Evolutionary conservation across 2,113 vertebrate species (phyloP), one percentile per base, ranked within the genome.

Genomic region (Eptesicus fuscus): DNA sequence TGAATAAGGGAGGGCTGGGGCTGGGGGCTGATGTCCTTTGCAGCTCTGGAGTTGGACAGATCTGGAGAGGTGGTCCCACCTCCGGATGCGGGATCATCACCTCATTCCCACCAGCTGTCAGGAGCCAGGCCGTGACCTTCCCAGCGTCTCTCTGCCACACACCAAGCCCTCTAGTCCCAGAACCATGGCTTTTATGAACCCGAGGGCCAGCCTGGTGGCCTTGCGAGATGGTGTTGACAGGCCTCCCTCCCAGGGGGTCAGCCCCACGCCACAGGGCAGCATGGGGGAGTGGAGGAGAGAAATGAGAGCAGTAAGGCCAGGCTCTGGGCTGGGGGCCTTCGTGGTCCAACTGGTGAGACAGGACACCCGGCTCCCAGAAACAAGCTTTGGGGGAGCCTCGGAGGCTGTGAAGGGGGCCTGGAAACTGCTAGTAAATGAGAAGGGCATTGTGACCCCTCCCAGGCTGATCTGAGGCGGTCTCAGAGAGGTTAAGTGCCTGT

Each of bases 41-140:
- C 16, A 6, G 47, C n/a, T 78, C 78, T 42, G 13, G 30, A 7
- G 51, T 35, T 40, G 25, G 44, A 10, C 0, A 1, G 20, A 23
- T 32, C 28, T 44, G 28, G 67, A 76, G 70, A 32, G 28, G 73
- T 30, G 70, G 40, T 42, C n/a, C 13, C 65, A n/a, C 1, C 9
- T 51, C 5, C 3, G 0, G 12, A 4, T 7, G 20, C 14, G 13
- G 14, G 35, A 1, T 12, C 3, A 28, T 18, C 2, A 10, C 51
- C 35, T 17, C 1, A 63, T 47, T 53, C n/a, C 51, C 5, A 0
- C 30, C 56, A 40, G 71, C 30, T 28, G 16, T 25, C 28, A 63
- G 37, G 11, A n/a, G 20, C 23, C 30, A 6, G 2, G 61, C 28
- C 9, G 20, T 59, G 83, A 22, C 25, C 40, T 59, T 28, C 44